phyloP scores from a whole-genome alignment of 2,113 vertebrate species.

The Perca fluviatilis region DNA sequence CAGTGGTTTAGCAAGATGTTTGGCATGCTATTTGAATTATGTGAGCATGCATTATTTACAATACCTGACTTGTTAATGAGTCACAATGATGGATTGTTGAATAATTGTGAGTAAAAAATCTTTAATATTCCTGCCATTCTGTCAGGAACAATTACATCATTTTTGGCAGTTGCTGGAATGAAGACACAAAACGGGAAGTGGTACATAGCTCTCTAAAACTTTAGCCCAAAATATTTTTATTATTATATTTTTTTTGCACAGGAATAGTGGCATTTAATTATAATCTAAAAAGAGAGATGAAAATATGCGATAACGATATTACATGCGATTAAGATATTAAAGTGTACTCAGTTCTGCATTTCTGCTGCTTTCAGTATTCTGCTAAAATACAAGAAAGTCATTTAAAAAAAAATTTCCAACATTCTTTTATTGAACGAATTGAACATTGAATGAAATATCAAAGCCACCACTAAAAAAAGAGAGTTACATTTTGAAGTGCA shows the following conservation, averaged over 20 bases:
- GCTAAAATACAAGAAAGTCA: too few species aligned
- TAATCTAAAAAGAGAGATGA: not conserved
- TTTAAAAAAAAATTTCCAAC: too few species aligned
- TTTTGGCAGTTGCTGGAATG: not conserved
- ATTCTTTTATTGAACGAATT: too few species aligned
- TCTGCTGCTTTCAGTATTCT: too few species aligned
- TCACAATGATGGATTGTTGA: slow-evolving; percentile 5
- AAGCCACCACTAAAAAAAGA: too few species aligned
- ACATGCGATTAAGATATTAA: too few species aligned
- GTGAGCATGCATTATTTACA: slow-evolving; percentile 10
- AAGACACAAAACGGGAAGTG: slow-evolving; percentile 4
- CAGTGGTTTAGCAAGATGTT: slow-evolving; percentile 5
- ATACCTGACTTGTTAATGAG: slow-evolving; percentile 19
- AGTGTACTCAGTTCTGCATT: too few species aligned
- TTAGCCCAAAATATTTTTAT: slow-evolving; percentile 1
- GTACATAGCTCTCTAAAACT: not conserved
- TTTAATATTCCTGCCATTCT: not conserved
- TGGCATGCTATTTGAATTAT: not conserved
- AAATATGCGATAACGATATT: too few species aligned
- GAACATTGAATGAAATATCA: too few species aligned
- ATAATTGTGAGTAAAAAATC: slow-evolving; percentile 25
- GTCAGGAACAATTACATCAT: slow-evolving; percentile 2
- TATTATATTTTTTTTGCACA: slow-evolving; percentile 19
- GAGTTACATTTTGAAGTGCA: too few species aligned
- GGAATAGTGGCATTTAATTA: not conserved